Evolutionary conservation across 2,888 invertebrate genomes (phyloP).

Genomic region (Cryptus armator): DNA sequence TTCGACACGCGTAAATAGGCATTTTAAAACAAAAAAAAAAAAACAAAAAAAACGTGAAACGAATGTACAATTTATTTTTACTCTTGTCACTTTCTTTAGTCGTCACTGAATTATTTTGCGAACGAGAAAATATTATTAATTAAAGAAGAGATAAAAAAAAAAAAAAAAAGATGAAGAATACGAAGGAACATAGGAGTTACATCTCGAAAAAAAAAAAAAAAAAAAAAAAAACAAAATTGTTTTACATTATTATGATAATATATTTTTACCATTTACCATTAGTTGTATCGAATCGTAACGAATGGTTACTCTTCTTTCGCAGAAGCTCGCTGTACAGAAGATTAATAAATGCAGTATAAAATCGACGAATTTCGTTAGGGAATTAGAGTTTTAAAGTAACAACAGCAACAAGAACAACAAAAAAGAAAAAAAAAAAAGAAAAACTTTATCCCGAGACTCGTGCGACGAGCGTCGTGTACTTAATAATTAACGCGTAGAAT

Average conservation of each 20-base stretch:
- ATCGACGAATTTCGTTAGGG: constrained; percentile 58
- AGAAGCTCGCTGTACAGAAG: constrained; percentile 79
- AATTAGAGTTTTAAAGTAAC: constrained; percentile 38
- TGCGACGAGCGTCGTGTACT: not conserved
- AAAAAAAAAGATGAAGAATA: constrained; percentile 34
- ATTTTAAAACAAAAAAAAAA: constrained; percentile 72
- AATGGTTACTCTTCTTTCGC: constrained; percentile 73
- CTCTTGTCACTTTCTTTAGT: constrained; percentile 76
- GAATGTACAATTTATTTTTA: constrained; percentile 79
- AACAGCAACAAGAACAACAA: constrained; percentile 8
- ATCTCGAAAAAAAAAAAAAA: constrained; percentile 63
- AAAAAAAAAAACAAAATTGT: constrained; percentile 69
- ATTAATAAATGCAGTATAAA: constrained; percentile 79
- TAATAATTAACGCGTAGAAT: constrained; percentile 16
- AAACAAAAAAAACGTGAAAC: constrained; percentile 30
- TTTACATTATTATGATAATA: constrained; percentile 75
- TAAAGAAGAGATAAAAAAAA: constrained; percentile 47
- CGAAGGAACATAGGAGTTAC: constrained; percentile 52
- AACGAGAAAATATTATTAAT: constrained; percentile 66
- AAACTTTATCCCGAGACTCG: not conserved
- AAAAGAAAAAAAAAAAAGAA: not conserved
- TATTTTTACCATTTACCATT: constrained; percentile 79
- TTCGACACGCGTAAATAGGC: constrained; percentile 77
- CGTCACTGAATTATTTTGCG: constrained; percentile 72
- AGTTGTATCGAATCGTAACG: constrained; percentile 78